Evolutionary conservation across 2,888 invertebrate genomes (phyloP).

Genomic region (Incurvaria masculella): DNA sequence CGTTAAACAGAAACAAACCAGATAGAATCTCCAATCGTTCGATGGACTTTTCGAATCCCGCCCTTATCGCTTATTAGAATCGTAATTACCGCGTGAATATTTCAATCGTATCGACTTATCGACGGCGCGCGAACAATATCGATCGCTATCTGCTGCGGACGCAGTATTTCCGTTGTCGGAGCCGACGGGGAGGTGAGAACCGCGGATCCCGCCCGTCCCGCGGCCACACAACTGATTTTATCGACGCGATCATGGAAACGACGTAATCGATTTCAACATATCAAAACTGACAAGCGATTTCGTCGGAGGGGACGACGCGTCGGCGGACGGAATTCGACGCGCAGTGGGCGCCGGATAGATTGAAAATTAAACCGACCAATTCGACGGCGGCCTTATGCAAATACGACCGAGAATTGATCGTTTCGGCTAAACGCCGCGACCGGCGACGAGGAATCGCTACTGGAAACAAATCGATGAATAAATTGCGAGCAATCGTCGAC

Average conservation of each 20-base stretch:
- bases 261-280: slow-evolving; percentile 48
- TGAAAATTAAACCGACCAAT: slow-evolving; percentile 45
- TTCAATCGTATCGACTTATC: slow-evolving; percentile 46
- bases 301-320: neutral
- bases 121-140: slow-evolving; percentile 42
- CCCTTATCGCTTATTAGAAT: slow-evolving; percentile 37
- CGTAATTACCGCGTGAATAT: slow-evolving; percentile 50
- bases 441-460: slow-evolving; percentile 39
- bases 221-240: slow-evolving; percentile 22
- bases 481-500: slow-evolving; percentile 43
- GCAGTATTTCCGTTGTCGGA: slow-evolving; percentile 40
- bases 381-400: slow-evolving; percentile 34
- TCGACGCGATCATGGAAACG: slow-evolving; percentile 33
- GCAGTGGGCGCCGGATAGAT: slow-evolving; percentile 48
- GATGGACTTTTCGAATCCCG: slow-evolving; percentile 10
- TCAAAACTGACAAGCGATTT: slow-evolving; percentile 11
- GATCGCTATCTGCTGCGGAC: slow-evolving; percentile 33
- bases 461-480: slow-evolving; percentile 49
- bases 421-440: slow-evolving; percentile 37
- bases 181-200: neutral
- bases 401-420: slow-evolving; percentile 45
- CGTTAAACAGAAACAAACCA: neutral
- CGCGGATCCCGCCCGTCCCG: neutral
- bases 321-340: neutral
- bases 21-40: neutral